Percentiles rank a stretch among this genome's conserved stretches.
Conservation (phyloP, 1,140 invertebrate species). For the Vanessa tameamea region DNA sequence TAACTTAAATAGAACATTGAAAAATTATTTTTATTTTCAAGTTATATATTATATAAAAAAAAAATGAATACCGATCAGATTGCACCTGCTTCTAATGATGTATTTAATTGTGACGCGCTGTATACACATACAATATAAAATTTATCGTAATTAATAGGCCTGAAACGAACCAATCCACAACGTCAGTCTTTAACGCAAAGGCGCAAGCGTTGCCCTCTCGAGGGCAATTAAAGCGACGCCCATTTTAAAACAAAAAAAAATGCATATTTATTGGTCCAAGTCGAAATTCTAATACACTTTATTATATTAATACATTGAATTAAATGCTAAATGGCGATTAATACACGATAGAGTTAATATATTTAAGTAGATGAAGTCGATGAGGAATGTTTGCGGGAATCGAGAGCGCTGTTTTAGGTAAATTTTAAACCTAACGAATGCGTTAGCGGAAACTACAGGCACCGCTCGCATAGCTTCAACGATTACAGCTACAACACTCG, state of each 20-base stretch:
- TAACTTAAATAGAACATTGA: conserved; percentile 62
- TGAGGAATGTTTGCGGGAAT: conserved; percentile 41
- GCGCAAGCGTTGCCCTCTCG: conserved; percentile 21
- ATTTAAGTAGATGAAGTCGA: conserved; percentile 41
- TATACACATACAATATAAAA: conserved; percentile 40
- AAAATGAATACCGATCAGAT: conserved; percentile 25
- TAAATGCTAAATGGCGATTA: conserved; percentile 43
- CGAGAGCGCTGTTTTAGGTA: conserved; percentile 8
- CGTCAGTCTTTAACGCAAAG: conserved; percentile 50
- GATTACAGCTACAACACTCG: conserved; percentile 36
- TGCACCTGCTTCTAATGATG: conserved; percentile 16
- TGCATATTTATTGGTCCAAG: conserved; percentile 55
- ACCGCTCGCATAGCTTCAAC: conserved; percentile 19
- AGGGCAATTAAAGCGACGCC: conserved; percentile 11
- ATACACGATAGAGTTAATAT: conserved; percentile 27
- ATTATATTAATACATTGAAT: conserved; percentile 24
- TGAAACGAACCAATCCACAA: conserved; percentile 41
- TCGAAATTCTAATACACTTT: conserved; percentile 33
- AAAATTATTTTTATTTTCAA: conserved; percentile 21
- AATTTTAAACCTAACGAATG: not conserved
- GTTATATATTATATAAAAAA: conserved; percentile 32
- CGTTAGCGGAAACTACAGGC: conserved; percentile 9
- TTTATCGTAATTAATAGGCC: conserved; percentile 49
- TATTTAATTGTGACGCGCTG: conserved; percentile 39
- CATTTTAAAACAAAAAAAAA: conserved; percentile 33